Evolutionary conservation across 92 coral and sea anemone species (phyloP), one percentile per base, ranked within the genome.

Genomic region (Palythoa caribaeorum): DNA sequence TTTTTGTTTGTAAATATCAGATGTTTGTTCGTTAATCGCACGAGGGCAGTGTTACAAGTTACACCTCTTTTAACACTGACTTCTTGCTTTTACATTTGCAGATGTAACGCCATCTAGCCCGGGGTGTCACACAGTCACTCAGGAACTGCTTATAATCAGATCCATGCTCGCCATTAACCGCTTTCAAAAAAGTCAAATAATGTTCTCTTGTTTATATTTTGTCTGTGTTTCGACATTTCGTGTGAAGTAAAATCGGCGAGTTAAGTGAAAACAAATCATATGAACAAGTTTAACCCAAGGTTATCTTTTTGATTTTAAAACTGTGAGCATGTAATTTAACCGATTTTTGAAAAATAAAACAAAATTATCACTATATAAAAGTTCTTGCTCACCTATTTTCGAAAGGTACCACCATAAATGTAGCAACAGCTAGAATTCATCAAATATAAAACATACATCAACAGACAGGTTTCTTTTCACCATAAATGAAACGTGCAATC

Each of bases 51-150:
- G 86, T 81, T 81, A 66, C 63, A 81, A 81, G 86, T 66, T 13
- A 81, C 7, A 1, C 12, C 44, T 52, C 86, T 81, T 81, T 81
- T 81, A 81, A 81, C 86, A 81, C 86, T 81, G 86, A 81, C 86
- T 81, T 81, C 86, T 81, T 63, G 86, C 86, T 69, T 81, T 68
- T 81, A 65, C 86, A 81, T 81, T 81, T 81, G 86, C 86, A 81
- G 86, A 81, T 81, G 76, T 81, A 81, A 81, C 86, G 86, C 86
- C 86, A 81, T 71, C 84, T 79, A 60, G 69, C n/a, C 50, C 86
- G 71, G 15, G 62, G 76, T 48, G 86, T 81, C 75, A 81, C 86
- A 21, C 76, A 44, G 12, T 63, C 85, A 80, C 85, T 80, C 73
- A 80, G 17, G 85, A 80, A 80, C 85, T 62, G 74, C 19, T 68